Conservation (phyloP, 2,888 invertebrate genomes). For the Galeopsomyia nigrocyanea region DNA sequence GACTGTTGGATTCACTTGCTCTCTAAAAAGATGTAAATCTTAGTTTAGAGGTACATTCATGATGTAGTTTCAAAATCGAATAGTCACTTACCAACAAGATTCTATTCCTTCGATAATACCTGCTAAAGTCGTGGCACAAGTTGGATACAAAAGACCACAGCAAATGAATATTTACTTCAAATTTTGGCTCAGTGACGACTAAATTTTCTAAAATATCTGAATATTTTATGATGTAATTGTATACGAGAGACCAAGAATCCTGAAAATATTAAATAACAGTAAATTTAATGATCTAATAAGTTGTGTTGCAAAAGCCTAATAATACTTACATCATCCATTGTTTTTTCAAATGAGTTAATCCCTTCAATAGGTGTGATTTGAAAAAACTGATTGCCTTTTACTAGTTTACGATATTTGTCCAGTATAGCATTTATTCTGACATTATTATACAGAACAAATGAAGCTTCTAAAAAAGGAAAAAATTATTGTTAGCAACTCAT, state of each 20-base stretch:
- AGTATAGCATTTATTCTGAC: conserved; percentile 79
- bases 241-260: conserved; percentile 85
- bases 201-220: conserved; percentile 74
- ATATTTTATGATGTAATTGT: conserved; percentile 77
- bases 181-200: conserved; percentile 69
- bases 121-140: conserved; percentile 78
- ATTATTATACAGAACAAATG: conserved; percentile 84
- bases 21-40: conserved; percentile 72
- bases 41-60: conserved; percentile 41
- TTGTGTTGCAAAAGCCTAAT: background rate
- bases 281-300: conserved; percentile 5
- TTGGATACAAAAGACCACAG: conserved; percentile 76
- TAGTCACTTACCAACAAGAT: conserved; percentile 76
- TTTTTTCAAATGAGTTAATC: conserved; percentile 72
- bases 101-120: conserved; percentile 80
- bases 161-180: conserved; percentile 75
- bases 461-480: conserved; percentile 72
- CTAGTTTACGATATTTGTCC: conserved; percentile 75
- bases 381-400: conserved; percentile 73
- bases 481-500: conserved; percentile 26
- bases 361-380: conserved; percentile 69
- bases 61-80: conserved; percentile 2
- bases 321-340: conserved; percentile 39
- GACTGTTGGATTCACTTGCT: conserved; percentile 70
- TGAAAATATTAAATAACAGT: conserved; percentile 65